Evolutionary conservation across 1,140 invertebrate species (phyloP).

Genomic region (Nymphalis io): DNA sequence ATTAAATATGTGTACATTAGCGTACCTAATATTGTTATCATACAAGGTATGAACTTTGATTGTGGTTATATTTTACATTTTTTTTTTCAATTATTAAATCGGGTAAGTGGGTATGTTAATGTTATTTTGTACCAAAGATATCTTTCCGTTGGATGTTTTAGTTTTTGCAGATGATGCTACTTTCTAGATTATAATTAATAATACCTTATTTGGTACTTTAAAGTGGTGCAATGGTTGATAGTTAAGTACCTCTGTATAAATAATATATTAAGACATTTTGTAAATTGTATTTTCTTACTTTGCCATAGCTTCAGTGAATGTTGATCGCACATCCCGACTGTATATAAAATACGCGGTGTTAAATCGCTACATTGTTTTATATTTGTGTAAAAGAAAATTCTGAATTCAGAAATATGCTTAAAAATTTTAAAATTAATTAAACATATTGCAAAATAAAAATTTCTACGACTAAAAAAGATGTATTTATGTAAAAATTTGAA

Average conservation of each 20-base stretch:
- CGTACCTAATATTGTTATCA: conserved; percentile 76
- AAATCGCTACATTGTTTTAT: conserved; percentile 37
- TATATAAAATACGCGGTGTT: conserved; percentile 24
- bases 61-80: conserved; percentile 55
- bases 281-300: conserved; percentile 49
- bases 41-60: conserved; percentile 79
- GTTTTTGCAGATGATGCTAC: conserved; percentile 53
- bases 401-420: conserved; percentile 52
- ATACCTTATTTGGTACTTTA: conserved; percentile 62
- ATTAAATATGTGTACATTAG: conserved; percentile 70
- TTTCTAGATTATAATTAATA: conserved; percentile 54
- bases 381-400: conserved; percentile 35
- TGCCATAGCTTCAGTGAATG: conserved; percentile 61
- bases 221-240: conserved; percentile 71
- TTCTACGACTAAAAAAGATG: conserved; percentile 66
- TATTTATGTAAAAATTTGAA: conserved; percentile 74
- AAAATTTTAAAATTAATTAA: conserved; percentile 57
- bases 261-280: conserved; percentile 50
- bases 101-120: conserved; percentile 62
- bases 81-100: conserved; percentile 52
- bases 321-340: conserved; percentile 45
- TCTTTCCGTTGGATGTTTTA: conserved; percentile 63
- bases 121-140: conserved; percentile 78
- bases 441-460: conserved; percentile 65
- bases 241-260: conserved; percentile 62